Conservation (phyloP, 1,140 invertebrate species). For the Callitettix versicolor region DNA sequence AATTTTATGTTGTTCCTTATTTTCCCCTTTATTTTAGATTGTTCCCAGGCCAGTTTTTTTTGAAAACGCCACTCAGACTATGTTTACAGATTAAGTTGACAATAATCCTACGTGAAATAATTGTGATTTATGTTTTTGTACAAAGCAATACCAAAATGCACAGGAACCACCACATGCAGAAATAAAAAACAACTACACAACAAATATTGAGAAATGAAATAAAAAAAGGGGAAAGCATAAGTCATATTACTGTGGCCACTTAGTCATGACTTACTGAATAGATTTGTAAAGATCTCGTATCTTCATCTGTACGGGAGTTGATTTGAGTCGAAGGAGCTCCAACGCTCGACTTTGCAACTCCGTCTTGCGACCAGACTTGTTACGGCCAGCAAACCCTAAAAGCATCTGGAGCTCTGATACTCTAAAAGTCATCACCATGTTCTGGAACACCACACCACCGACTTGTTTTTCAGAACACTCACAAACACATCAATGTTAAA, state of each 20-base stretch:
- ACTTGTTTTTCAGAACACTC: not conserved
- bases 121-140: too few relatives aligned
- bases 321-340: slow-evolving; percentile 60
- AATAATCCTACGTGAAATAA: too few relatives aligned
- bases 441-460: slow-evolving; percentile 35
- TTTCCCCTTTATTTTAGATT: too few relatives aligned
- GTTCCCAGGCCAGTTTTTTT: too few relatives aligned
- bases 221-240: not conserved
- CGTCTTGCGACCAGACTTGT: slow-evolving; percentile 76
- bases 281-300: slow-evolving; percentile 70
- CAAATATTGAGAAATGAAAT: not conserved
- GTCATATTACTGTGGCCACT: not conserved
- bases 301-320: slow-evolving; percentile 62
- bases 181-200: not conserved
- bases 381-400: slow-evolving; percentile 71
- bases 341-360: slow-evolving; percentile 72
- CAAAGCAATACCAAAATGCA: too few relatives aligned
- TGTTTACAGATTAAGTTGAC: too few relatives aligned
- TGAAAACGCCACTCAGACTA: too few relatives aligned
- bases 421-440: slow-evolving; percentile 73
- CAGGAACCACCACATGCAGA: not conserved
- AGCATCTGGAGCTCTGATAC: slow-evolving; percentile 77
- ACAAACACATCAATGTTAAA: not conserved
- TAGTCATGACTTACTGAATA: slow-evolving; percentile 45
- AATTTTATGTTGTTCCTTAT: too few relatives aligned